Percentiles rank a stretch among this genome's conserved stretches.
These are phyloP conservation scores for Cancer borealis DNA, from an alignment of 2,888 invertebrate species.

Conservation along the genomic window DNA sequence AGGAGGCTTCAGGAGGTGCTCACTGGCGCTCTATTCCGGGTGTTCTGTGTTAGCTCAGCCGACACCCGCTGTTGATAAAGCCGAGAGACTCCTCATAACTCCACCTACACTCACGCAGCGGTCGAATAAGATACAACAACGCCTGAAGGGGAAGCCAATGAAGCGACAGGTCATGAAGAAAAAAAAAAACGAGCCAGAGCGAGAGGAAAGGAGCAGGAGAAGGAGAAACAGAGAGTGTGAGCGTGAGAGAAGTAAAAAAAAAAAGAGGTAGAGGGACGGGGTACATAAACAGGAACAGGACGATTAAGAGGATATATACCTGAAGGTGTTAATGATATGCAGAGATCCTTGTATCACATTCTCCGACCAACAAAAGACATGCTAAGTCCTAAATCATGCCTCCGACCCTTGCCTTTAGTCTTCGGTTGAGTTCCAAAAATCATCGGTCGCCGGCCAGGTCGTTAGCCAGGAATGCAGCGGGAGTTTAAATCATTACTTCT, in stretches of 20 bases:
- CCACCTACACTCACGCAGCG: not conserved
- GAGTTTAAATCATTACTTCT: not conserved
- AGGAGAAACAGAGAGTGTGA: conserved; percentile 17
- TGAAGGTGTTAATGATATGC: conserved; percentile 50
- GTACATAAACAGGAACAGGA: conserved; percentile 24
- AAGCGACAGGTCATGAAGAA: conserved; percentile 2
- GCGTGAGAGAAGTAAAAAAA: not conserved
- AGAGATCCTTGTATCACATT: conserved; percentile 40
- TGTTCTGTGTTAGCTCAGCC: not conserved
- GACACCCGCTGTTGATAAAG: conserved; percentile 31
- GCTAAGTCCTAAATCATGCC: conserved; percentile 15
- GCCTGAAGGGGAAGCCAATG: not conserved
- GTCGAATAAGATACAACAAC: not conserved
- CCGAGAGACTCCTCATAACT: not conserved
- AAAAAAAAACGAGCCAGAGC: not conserved
- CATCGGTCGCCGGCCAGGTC: conserved; percentile 2
- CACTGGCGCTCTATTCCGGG: not conserved
- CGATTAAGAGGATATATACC: conserved; percentile 47
- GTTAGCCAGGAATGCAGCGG: conserved; percentile 5
- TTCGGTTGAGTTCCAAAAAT: not conserved
- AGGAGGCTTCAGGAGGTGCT: not conserved
- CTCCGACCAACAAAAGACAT: conserved; percentile 27
- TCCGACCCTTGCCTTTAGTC: not conserved
- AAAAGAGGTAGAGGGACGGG: not conserved
- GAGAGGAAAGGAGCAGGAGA: not conserved